Conservation (phyloP, 2,797 vertebrate genomes). For the Cossypha heuglini region DNA sequence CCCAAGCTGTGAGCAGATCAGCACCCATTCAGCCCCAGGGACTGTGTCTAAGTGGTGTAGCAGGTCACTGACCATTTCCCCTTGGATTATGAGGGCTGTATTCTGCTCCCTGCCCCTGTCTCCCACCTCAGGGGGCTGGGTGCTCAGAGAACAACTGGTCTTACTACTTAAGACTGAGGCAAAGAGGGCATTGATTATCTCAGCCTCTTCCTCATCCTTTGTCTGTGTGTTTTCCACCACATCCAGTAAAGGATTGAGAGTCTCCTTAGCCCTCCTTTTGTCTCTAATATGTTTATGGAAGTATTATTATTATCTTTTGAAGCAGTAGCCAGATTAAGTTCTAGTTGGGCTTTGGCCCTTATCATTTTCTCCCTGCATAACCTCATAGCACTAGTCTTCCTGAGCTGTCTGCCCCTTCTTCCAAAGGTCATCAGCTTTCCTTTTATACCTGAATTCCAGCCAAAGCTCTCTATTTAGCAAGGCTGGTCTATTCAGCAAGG, state of each 20-base stretch:
- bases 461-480: background rate
- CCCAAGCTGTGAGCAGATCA: background rate
- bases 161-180: background rate
- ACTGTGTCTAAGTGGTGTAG: background rate
- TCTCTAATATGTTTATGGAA: background rate
- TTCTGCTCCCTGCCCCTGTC: background rate
- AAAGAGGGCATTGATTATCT: background rate
- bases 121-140: background rate
- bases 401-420: background rate
- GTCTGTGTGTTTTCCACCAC: background rate
- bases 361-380: background rate
- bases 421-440: background rate
- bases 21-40: accelerated
- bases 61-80: background rate
- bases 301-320: background rate
- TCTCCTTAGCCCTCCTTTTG: background rate
- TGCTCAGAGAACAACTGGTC: no score
- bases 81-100: background rate
- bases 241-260: background rate
- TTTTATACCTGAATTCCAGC: background rate
- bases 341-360: background rate
- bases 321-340: background rate
- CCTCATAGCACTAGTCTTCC: background rate
- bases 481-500: background rate
- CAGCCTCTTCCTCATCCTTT: background rate